Conservation (phyloP, 2,797 vertebrate genomes). For the Falco rusticolus region DNA sequence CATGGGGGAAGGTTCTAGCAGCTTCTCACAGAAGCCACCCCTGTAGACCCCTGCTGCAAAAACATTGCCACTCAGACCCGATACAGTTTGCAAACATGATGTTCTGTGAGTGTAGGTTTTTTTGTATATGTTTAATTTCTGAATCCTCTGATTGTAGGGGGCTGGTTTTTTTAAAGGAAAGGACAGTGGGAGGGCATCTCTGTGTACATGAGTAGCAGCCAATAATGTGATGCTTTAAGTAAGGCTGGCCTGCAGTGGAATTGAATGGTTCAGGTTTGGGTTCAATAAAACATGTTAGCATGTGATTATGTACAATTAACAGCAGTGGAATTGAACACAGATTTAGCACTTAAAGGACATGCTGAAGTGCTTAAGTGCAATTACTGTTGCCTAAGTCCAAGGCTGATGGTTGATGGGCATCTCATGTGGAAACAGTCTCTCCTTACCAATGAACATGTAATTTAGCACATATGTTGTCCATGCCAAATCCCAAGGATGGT, state of each 20-base stretch:
- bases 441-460: background rate
- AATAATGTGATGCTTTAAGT: background rate
- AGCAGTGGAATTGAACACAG: background rate
- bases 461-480: background rate
- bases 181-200: background rate
- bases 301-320: background rate
- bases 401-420: background rate
- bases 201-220: background rate
- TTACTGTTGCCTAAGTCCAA: background rate
- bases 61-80: background rate
- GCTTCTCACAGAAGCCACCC: background rate
- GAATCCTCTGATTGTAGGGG: background rate
- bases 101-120: background rate
- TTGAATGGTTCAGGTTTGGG: background rate
- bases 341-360: background rate
- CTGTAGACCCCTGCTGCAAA: accelerated
- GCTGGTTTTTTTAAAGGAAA: background rate
- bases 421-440: background rate
- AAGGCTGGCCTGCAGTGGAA: background rate
- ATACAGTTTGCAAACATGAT: background rate
- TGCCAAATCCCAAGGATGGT: background rate
- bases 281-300: background rate
- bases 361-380: background rate
- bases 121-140: background rate
- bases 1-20: background rate